A percentile compares a stretch with the other conserved stretches of the same genome.
Evolutionary conservation across 1,140 invertebrate species (phyloP).

Genomic region (Trichonephila clavipes): DNA sequence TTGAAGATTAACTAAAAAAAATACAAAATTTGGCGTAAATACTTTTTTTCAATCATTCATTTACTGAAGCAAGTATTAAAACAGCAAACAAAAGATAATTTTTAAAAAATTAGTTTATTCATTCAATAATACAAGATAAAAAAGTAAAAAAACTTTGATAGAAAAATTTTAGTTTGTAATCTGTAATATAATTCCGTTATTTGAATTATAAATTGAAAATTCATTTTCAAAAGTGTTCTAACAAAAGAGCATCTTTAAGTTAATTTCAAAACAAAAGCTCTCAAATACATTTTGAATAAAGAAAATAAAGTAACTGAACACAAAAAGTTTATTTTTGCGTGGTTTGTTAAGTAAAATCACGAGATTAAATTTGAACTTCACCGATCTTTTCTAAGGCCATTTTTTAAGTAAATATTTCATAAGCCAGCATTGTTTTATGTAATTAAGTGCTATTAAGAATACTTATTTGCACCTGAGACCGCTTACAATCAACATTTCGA

Average conservation of each 20-base stretch:
- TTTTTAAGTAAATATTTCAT: neutral
- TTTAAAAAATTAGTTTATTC: too few species aligned
- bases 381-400: neutral
- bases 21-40: too few species aligned
- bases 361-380: slow-evolving; percentile 11
- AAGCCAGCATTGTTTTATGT: neutral
- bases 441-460: neutral
- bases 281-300: neutral
- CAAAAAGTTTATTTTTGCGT: neutral
- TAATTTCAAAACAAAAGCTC: neutral
- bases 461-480: slow-evolving; percentile 29
- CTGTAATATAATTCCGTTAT: neutral
- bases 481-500: neutral
- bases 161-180: too few species aligned
- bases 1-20: too few species aligned
- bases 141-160: too few species aligned
- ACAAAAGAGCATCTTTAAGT: slow-evolving; percentile 21
- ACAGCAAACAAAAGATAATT: too few species aligned
- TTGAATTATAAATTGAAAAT: neutral
- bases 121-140: too few species aligned
- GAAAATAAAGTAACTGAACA: neutral
- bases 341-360: neutral
- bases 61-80: too few species aligned
- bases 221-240: neutral
- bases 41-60: too few species aligned